phyloP scores from a whole-genome alignment of 2,888 invertebrate genomes.

The Nephrocerus scutellatus region DNA sequence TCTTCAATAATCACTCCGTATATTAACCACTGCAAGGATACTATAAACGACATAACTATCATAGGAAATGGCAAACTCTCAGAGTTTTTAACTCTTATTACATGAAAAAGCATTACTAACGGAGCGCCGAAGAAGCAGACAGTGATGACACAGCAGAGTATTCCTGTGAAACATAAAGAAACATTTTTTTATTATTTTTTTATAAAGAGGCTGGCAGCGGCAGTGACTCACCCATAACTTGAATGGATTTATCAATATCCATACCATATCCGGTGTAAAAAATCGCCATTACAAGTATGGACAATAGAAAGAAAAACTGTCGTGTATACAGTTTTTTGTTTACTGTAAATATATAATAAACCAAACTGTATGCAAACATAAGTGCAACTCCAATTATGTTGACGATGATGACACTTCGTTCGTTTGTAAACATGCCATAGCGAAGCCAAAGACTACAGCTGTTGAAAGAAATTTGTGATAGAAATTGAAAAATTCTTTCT shows the following conservation, averaged over 20 bases:
- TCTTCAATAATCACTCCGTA: conserved; percentile 77
- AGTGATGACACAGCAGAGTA: conserved; percentile 65
- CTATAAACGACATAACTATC: conserved; percentile 74
- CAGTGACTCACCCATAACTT: conserved; percentile 55
- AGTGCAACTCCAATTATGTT: conserved; percentile 67
- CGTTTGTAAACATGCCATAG: conserved; percentile 69
- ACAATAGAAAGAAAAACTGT: conserved; percentile 53
- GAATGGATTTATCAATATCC: conserved; percentile 51
- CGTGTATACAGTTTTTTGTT: conserved; percentile 61
- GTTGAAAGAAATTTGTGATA: conserved; percentile 23
- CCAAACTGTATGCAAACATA: conserved; percentile 61
- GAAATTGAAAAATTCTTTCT: background rate
- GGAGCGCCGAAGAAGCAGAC: conserved; percentile 78
- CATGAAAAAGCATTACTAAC: conserved; percentile 70
- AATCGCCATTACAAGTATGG: conserved; percentile 52
- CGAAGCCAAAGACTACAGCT: conserved; percentile 73
- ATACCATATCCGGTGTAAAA: conserved; percentile 55
- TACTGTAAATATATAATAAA: conserved; percentile 66
- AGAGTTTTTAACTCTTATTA: conserved; percentile 69
- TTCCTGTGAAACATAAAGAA: conserved; percentile 46
- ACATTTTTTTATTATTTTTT: background rate
- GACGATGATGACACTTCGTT: conserved; percentile 64
- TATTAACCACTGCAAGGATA: conserved; percentile 74
- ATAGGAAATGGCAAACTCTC: conserved; percentile 83
- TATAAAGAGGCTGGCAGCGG: background rate